Evolutionary conservation across 2,888 invertebrate species (phyloP).

Genomic region (Megamerina dolium): DNA sequence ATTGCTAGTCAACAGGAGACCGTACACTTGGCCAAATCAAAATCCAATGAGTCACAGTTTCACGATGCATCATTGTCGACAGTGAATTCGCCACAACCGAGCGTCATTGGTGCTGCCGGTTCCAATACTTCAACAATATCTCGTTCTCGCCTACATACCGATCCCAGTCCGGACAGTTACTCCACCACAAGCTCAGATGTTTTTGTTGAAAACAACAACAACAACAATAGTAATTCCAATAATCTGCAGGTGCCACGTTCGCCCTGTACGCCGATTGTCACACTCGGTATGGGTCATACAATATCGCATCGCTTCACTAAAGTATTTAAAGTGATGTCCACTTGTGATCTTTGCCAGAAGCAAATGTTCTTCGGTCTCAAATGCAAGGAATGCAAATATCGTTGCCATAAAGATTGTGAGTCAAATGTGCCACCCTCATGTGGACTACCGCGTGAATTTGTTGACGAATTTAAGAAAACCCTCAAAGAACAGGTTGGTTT

Average conservation of each 20-base stretch:
- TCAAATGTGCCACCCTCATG: conserved; percentile 89
- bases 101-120: conserved; percentile 17
- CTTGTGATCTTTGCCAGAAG: conserved; percentile 84
- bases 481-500: conserved; percentile 50
- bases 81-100: conserved; percentile 32
- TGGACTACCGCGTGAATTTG: conserved; percentile 78
- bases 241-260: conserved; percentile 54
- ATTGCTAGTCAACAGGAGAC: conserved; percentile 15
- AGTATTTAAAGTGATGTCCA: conserved; percentile 81
- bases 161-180: conserved; percentile 47
- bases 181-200: conserved; percentile 44
- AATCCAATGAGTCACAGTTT: conserved; percentile 87
- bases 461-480: conserved; percentile 74
- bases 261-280: conserved; percentile 71
- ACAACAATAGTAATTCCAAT: conserved; percentile 40
- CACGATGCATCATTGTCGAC: conserved; percentile 48
- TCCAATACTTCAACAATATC: conserved; percentile 19
- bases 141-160: conserved; percentile 45
- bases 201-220: conserved; percentile 32
- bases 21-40: conserved; percentile 70
- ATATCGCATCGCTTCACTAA: conserved; percentile 87
- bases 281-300: conserved; percentile 79
- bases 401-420: conserved; percentile 69
- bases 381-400: conserved; percentile 93
- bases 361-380: conserved; percentile 82